Percentiles rank a stretch among this genome's conserved stretches.
Conservation (phyloP, 2,113 vertebrate genomes). For the Hippocampus abdominalis region DNA sequence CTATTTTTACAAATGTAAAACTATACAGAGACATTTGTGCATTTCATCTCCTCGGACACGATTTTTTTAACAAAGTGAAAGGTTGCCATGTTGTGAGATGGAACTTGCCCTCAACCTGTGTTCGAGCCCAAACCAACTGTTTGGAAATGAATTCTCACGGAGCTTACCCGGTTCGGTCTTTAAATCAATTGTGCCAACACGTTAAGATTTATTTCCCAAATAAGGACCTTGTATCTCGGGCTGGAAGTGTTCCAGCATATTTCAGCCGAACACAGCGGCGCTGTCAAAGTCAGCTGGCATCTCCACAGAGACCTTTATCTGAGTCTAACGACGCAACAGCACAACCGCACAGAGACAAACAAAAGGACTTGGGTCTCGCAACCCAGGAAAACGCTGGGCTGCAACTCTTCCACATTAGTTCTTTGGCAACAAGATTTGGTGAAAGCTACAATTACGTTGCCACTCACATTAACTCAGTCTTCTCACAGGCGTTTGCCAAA, state of each 20-base stretch:
- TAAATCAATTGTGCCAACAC: conserved; percentile 51
- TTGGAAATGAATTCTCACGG: conserved; percentile 29
- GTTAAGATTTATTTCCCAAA: conserved; percentile 62
- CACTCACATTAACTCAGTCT: conserved; percentile 66
- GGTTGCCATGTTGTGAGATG: conserved; percentile 22
- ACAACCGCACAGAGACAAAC: conserved; percentile 10
- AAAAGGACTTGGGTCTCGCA: conserved; percentile 6
- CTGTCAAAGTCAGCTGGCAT: conserved; percentile 24
- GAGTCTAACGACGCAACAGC: conserved; percentile 8
- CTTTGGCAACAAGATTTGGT: conserved; percentile 63
- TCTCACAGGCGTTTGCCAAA: conserved; percentile 29
- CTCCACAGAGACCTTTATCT: conserved; percentile 13
- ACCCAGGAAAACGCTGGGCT: conserved; percentile 13
- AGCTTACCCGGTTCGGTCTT: conserved; percentile 41
- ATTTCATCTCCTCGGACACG: not conserved
- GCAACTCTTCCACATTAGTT: conserved; percentile 69
- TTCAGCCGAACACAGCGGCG: conserved; percentile 28
- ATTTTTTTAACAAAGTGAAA: conserved; percentile 17
- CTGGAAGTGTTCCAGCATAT: conserved; percentile 28
- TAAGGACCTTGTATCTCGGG: conserved; percentile 17
- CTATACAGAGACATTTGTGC: not conserved
- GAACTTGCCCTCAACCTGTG: conserved; percentile 47
- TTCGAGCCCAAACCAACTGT: conserved; percentile 46
- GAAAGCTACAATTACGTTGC: conserved; percentile 69
- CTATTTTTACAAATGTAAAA: conserved; percentile 14